A percentile compares a stretch with the other conserved stretches of the same genome.
Conservation (phyloP, 2,888 invertebrate genomes). For the Drosophila anceps region DNA sequence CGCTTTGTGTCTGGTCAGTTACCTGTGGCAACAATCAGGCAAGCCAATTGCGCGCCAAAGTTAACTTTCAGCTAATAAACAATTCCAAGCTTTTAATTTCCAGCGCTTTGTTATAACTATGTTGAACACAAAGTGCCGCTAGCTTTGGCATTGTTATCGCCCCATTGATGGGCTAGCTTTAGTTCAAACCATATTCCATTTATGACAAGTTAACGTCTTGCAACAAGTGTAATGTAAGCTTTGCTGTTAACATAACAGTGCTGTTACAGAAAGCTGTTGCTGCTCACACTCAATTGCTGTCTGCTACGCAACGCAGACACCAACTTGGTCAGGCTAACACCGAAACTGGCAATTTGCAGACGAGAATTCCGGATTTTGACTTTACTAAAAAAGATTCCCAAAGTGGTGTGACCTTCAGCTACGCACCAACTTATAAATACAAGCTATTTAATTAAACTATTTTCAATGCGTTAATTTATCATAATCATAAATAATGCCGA, state of each 20-base stretch:
- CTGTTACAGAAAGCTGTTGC: conserved; percentile 10
- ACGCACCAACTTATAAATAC: background rate
- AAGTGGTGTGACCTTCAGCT: conserved; percentile 21
- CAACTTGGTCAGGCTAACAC: background rate
- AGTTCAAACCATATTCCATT: conserved; percentile 1
- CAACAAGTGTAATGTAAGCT: conserved; percentile 29
- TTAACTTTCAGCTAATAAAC: conserved; percentile 56
- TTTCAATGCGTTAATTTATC: background rate
- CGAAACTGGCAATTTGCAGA: conserved; percentile 1
- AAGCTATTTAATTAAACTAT: conserved; percentile 6
- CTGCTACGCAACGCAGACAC: conserved; percentile 15
- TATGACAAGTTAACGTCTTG: conserved; percentile 23
- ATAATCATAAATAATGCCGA: background rate
- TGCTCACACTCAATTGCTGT: conserved; percentile 18
- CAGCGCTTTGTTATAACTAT: conserved; percentile 17
- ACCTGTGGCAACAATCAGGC: conserved; percentile 83
- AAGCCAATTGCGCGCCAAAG: conserved; percentile 63
- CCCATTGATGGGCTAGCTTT: conserved; percentile 32
- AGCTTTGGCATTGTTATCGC: conserved; percentile 51
- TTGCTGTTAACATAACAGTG: conserved; percentile 23
- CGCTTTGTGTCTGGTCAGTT: conserved; percentile 83
- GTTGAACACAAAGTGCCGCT: conserved; percentile 43
- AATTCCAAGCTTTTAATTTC: conserved; percentile 54
- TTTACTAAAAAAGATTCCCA: conserved; percentile 20
- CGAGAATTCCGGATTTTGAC: conserved; percentile 17